These are phyloP conservation scores for Pantelozetes paolii DNA, from an alignment of 2,888 invertebrate species.

Conservation along the genomic window DNA sequence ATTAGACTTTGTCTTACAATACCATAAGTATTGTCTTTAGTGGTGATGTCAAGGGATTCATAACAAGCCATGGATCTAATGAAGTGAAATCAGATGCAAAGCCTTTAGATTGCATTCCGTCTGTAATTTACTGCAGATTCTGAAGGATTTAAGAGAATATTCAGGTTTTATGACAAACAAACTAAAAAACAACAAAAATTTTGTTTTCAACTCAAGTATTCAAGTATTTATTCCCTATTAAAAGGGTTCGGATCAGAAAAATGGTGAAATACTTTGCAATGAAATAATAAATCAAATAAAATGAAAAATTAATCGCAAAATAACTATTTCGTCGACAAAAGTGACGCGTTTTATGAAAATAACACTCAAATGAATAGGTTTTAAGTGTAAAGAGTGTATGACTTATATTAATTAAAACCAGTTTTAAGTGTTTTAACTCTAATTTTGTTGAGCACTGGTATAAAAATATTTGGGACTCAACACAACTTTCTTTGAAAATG, in stretches of 20 bases:
- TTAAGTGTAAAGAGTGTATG: background rate
- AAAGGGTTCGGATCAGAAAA: background rate
- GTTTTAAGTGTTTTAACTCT: conserved; percentile 8
- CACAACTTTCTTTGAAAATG: background rate
- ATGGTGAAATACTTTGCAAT: background rate
- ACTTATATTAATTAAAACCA: background rate
- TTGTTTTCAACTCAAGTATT: background rate
- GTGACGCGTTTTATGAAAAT: conserved; percentile 7
- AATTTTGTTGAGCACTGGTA: background rate
- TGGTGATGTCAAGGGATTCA: conserved; percentile 14
- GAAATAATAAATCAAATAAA: conserved; percentile 8
- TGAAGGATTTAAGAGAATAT: conserved; percentile 10
- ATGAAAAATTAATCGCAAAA: conserved; percentile 10
- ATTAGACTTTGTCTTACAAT: background rate
- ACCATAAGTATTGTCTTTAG: background rate
- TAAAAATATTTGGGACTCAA: conserved; percentile 13
- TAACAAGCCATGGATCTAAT: conserved; percentile 17
- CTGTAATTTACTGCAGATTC: conserved; percentile 5
- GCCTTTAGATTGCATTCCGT: conserved; percentile 16
- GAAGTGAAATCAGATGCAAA: conserved; percentile 26
- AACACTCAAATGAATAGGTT: background rate
- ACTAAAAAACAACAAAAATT: background rate
- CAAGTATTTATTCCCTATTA: background rate
- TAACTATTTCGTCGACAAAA: background rate
- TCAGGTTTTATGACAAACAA: background rate